Base-by-base conservation (phyloP, 2,113 vertebrate species). In the Piaya cayana region DNA sequence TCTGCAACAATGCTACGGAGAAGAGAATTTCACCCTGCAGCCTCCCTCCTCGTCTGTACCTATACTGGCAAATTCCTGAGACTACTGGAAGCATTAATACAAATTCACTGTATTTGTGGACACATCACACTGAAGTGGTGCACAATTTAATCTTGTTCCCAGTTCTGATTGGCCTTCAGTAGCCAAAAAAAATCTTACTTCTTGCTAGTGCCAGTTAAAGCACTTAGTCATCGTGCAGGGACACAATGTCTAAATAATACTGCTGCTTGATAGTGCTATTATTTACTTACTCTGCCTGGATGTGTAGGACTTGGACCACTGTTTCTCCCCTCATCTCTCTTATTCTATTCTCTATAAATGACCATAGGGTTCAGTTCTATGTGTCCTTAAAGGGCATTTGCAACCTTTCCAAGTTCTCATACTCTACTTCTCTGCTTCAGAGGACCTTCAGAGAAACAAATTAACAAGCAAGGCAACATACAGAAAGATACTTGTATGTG, bases 1-100 rank as follows among this genome's bases (percentile, higher is more conserved):
- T 62, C 50, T 53, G 23, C 55, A 72, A 17, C 0, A 2, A 27
- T 14, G 27, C 12, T 29, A 11, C 0, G 3, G 39, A 62, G 34
- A n/a, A 43, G 19, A 67, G 37, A 50, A 86, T 67, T 86, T 77
- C 7, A 0, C 50, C 59, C 63, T 65, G 37, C 17, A 43, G 1
- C 23, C 30, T 71, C 65, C 42, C 13, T 72, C 43, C 45, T 64
- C n/a, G 8, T 39, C 50, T 50, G 49, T 34, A 12, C 17, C 49
- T 19, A 12, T 29, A 6, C 18, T 22, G 21, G 17, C 18, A n/a
- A 59, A 45, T 21, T 58, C 5, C 39, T 21, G 47, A 72, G 29
- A 45, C 20, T 76, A 27, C 62, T 4, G 4, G 53, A 91, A 87
- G 9, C 43, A 64, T n/a, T 56, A 22, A n/a, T 9, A 50, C 8